Base-by-base conservation (phyloP, 2,888 invertebrate genomes). In the Synergus umbraculus region DNA sequence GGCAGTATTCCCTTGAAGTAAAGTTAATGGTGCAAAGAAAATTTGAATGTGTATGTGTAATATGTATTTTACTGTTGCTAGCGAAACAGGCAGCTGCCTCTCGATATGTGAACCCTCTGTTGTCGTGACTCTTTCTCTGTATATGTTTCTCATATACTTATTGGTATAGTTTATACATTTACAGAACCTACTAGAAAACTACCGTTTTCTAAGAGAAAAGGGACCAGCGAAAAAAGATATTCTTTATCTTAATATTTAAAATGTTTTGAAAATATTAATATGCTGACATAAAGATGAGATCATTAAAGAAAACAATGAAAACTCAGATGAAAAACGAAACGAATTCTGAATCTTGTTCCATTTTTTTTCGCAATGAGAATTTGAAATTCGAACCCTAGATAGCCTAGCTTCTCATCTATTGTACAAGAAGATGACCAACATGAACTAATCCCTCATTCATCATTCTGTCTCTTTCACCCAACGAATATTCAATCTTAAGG, bases 41-140 rank as follows among this genome's bases (percentile, higher is more conserved):
- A 60, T 60, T 10, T 60, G 10, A 12, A 12, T 22, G 10, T 60
- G 9, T 60, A n/a, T 60, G 60, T 60, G 12, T 60, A 12, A n/a
- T 58, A 18, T 58, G 18, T 18, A 58, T 60, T 49, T 65, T 79
- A 81, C 78, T 82, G 82, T 82, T 81, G 81, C 82, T 66, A 82
- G 80, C 79, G 76, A 66, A 78, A 78, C 80, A 79, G 66, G 80
- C 82, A 82, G 82, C 82, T 80, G 82, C 79, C 79, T 77, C 76
- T 80, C 76, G 73, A 78, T 77, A 78, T 77, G 76, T 79, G 79
- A 80, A 79, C 80, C 80, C 82, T 82, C 79, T 78, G 65, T 79
- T 79, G 64, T 79, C 69, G 77, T 77, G 79, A 76, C 76, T 78
- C 67, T 54, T 76, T 73, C 18, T 46, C 69, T 43, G 60, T 63